Conservation (phyloP, 2,888 invertebrate genomes). For the Leistus spinibarbis region DNA sequence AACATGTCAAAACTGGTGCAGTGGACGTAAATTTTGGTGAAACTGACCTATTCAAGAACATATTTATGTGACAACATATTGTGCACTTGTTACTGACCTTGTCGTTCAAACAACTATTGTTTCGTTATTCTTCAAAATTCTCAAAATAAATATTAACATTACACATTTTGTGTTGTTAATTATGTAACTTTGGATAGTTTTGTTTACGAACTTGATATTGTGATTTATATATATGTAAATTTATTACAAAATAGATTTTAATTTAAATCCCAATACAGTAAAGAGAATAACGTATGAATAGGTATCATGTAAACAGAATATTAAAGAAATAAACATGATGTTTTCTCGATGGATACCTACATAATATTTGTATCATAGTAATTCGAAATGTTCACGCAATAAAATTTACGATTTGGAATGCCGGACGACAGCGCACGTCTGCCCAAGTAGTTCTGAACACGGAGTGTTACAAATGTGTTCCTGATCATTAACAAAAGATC, state of each 20-base stretch:
- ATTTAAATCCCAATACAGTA: no score
- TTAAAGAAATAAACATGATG: constrained; percentile 17
- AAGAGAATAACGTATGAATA: neutral
- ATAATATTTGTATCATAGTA: constrained; percentile 25
- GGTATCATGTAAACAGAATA: constrained; percentile 28
- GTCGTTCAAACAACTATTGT: constrained; percentile 1
- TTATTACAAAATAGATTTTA: no score
- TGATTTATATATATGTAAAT: no score
- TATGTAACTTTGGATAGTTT: no score
- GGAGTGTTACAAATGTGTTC: neutral
- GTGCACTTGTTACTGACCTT: constrained; percentile 8
- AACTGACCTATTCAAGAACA: constrained; percentile 28
- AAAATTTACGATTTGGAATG: constrained; percentile 19
- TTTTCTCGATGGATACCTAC: constrained; percentile 1
- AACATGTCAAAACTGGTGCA: constrained; percentile 20
- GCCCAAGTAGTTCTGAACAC: neutral
- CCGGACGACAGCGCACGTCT: neutral
- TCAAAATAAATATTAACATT: no score
- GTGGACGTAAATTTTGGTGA: constrained; percentile 11
- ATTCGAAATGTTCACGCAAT: constrained; percentile 28
- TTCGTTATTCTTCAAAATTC: no score
- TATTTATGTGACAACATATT: neutral
- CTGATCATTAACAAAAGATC: neutral
- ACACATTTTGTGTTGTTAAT: no score
- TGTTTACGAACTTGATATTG: no score